phyloP scores from a whole-genome alignment of 2,888 invertebrate species.

The Cosmopolites sordidus region DNA sequence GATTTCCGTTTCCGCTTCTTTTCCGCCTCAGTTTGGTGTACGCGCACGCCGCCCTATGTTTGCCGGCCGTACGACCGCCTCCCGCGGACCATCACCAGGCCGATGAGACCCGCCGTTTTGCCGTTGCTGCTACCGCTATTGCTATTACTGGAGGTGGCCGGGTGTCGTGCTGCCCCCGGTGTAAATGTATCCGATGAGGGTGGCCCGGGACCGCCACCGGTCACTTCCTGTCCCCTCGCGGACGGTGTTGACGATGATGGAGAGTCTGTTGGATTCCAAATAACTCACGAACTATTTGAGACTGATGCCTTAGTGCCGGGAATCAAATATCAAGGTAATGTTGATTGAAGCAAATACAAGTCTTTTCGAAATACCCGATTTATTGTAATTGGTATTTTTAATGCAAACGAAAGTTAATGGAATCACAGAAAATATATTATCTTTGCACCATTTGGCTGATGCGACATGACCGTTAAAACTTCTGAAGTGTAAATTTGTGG shows the following conservation, averaged over 20 bases:
- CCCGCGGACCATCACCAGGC: not conserved
- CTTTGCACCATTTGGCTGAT: too few species aligned
- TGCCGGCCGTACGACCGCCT: not conserved
- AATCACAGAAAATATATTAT: too few species aligned
- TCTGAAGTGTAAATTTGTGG: too few species aligned
- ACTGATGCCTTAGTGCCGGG: constrained; percentile 52
- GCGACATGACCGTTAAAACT: too few species aligned
- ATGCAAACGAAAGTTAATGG: too few species aligned
- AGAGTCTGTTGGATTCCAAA: constrained; percentile 52
- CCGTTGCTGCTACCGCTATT: not conserved
- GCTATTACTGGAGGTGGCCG: not conserved
- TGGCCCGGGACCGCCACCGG: constrained; percentile 2
- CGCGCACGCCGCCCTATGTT: not conserved
- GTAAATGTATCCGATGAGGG: not conserved
- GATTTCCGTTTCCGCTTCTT: too few species aligned
- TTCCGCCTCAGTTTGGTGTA: too few species aligned
- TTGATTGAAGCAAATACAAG: too few species aligned
- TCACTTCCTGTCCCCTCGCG: constrained; percentile 7
- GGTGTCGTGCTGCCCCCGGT: not conserved
- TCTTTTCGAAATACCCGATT: too few species aligned
- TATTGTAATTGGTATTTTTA: too few species aligned
- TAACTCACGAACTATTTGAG: constrained; percentile 54
- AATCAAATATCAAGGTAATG: constrained; percentile 55
- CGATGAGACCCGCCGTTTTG: not conserved
- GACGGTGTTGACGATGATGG: constrained; percentile 35